A percentile compares a stretch with the other conserved stretches of the same genome.
phyloP scores from a whole-genome alignment of 2,888 invertebrate genomes.

The Amphiduros pacificus region DNA sequence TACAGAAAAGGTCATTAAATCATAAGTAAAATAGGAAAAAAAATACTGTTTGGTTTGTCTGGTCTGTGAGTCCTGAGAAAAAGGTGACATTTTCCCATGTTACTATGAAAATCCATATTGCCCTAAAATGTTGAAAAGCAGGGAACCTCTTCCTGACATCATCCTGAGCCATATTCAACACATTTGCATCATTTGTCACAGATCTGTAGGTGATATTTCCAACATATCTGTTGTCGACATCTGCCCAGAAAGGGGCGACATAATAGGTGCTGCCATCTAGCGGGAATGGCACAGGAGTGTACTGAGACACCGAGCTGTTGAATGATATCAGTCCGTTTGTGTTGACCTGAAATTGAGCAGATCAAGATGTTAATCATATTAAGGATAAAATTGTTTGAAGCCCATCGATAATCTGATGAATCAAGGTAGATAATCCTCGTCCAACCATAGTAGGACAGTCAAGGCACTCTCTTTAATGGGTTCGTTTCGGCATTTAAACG shows the following conservation, averaged over 20 bases:
- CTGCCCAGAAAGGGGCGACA: neutral
- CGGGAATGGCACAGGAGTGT: neutral
- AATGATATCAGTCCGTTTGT: neutral
- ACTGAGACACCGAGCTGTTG: neutral
- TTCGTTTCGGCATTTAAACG: too few species aligned
- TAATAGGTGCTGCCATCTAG: neutral
- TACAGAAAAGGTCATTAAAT: too few species aligned
- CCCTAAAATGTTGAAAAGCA: neutral
- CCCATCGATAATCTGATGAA: too few species aligned
- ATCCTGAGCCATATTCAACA: neutral
- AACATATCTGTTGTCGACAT: neutral
- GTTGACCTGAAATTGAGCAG: too few species aligned
- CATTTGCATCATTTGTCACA: neutral
- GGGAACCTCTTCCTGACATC: neutral
- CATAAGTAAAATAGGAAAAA: too few species aligned
- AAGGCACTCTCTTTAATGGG: too few species aligned
- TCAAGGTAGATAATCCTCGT: too few species aligned
- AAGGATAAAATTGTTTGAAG: too few species aligned
- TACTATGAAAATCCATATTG: neutral
- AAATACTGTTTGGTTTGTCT: too few species aligned
- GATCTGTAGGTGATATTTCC: neutral
- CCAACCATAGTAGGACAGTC: too few species aligned
- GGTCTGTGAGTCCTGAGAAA: too few species aligned
- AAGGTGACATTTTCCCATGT: neutral
- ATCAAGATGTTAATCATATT: too few species aligned